phyloP scores from a whole-genome alignment of 2,888 invertebrate species.

The Pristionchus mayeri region DNA sequence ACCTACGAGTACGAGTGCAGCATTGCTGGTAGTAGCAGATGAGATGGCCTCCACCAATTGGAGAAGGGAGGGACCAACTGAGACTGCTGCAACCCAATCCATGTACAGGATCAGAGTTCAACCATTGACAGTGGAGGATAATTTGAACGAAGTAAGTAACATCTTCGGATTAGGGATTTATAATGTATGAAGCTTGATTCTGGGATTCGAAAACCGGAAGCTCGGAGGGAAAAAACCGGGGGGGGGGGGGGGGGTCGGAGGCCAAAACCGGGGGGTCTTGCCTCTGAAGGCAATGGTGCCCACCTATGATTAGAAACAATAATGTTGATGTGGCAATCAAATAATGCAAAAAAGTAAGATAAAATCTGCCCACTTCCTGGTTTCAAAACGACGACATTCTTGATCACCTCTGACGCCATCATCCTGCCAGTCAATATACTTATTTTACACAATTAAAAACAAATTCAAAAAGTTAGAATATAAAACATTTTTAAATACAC shows the following conservation, averaged over 20 bases:
- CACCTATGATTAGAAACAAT: no score
- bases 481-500: no score
- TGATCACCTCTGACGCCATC: constrained; percentile 10
- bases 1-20: constrained; percentile 63
- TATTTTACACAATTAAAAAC: background rate
- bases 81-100: constrained; percentile 24
- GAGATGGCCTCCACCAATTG: constrained; percentile 57
- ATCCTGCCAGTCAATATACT: background rate
- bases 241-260: no score
- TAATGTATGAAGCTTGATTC: no score
- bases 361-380: background rate
- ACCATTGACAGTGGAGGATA: no score
- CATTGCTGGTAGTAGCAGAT: constrained; percentile 54
- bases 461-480: background rate
- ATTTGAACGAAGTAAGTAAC: no score
- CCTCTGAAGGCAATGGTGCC: no score
- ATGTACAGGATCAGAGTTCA: no score
- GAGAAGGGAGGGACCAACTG: constrained; percentile 12
- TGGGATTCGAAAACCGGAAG: no score
- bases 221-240: no score
- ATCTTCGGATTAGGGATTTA: background rate
- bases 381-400: background rate
- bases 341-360: background rate
- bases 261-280: no score
- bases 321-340: no score